Base-by-base conservation (phyloP, 2,888 invertebrate species). In the Flexamia atlantica region DNA sequence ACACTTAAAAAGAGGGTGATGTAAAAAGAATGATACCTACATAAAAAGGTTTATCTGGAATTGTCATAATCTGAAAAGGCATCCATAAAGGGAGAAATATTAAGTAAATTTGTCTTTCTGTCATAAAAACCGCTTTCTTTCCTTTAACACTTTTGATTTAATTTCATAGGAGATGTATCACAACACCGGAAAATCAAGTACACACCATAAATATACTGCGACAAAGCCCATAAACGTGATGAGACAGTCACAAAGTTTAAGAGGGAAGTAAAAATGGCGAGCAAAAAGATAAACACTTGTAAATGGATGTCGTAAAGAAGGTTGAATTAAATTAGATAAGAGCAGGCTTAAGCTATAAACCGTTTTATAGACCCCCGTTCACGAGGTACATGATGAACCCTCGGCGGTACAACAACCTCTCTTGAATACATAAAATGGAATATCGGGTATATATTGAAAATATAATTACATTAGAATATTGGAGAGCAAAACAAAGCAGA, bases 251-350 rank as follows among this genome's bases (percentile, higher is more conserved):
- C 20, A n/a, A 53, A 10, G 53, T 23, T 23, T 17, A 46, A 20
- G 7, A 53, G 53, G 7, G 23, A 23, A 53, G 20, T 10, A 3
- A 2, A 53, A 5, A 23, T 23, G 23, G 20, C 2, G 23, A 53
- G 20, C 2, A 14, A 64, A 64, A 64, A 17, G 64, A 28, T 64
- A 64, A 64, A 28, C 64, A 64, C 64, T 30, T 64, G 64, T 64
- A 64, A 30, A 64, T 64, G 25, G 64, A 17, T 14, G 14, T 64
- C 64, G 28, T 64, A 64, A 64, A 64, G 64, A 14, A 17, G 7
- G 53, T 10, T 23, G 30, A 28, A 64, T 64, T 64, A 64, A 64
- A 64, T 64, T 64, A 64, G 64, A 64, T 64, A 64, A 64, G 60
- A 50, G 64, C 20, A 30, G 14, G 64, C 64, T 64, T 64, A 23